phyloP scores from a whole-genome alignment of 1,140 invertebrate genomes.

The Tetragnatha versicolor region DNA sequence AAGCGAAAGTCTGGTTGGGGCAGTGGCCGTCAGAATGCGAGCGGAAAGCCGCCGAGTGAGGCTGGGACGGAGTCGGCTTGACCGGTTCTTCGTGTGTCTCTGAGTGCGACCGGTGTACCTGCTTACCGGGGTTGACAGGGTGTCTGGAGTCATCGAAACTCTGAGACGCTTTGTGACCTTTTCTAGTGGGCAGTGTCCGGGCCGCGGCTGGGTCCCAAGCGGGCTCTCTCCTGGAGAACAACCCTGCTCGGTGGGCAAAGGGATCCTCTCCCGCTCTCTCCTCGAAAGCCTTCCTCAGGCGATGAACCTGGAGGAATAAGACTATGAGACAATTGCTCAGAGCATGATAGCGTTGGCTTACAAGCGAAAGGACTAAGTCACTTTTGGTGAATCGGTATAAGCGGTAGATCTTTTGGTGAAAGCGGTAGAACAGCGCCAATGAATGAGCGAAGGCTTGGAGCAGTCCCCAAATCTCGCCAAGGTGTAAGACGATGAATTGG shows the following conservation, averaged over 20 bases:
- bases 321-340: too few relatives aligned
- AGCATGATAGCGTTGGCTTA: too few relatives aligned
- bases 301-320: slow-evolving; percentile 36
- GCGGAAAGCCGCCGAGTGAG: slow-evolving; percentile 37
- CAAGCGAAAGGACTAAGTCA: too few relatives aligned
- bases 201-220: slow-evolving; percentile 33
- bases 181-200: slow-evolving; percentile 33
- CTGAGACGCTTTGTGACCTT: slow-evolving; percentile 25
- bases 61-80: slow-evolving; percentile 1
- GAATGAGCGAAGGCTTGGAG: too few relatives aligned
- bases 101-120: slow-evolving; percentile 32
- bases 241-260: background rate
- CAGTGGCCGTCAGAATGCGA: slow-evolving; percentile 48
- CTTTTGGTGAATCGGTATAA: too few relatives aligned
- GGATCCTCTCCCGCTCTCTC: background rate
- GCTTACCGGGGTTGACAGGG: slow-evolving; percentile 29
- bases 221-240: background rate
- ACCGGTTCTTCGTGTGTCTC: slow-evolving; percentile 42
- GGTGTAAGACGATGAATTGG: too few relatives aligned
- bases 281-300: slow-evolving; percentile 34
- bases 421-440: too few relatives aligned
- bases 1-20: slow-evolving; percentile 37
- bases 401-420: too few relatives aligned
- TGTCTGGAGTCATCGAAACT: slow-evolving; percentile 32
- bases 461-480: too few relatives aligned